These are phyloP conservation scores for Gonatopus flavifemur DNA, from an alignment of 1,140 invertebrate genomes.

Conservation along the genomic window DNA sequence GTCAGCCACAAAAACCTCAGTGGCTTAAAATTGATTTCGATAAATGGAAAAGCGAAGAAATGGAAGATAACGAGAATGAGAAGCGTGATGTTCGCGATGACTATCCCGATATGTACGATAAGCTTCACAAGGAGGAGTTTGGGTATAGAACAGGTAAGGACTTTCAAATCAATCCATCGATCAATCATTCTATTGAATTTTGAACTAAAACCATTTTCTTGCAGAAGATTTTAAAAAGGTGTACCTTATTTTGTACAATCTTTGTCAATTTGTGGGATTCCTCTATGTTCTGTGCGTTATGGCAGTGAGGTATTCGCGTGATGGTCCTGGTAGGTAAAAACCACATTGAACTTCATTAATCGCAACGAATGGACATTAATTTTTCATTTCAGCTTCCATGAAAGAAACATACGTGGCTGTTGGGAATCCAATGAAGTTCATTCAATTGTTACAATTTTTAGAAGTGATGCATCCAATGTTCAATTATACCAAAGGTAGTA, in stretches of 20 bases:
- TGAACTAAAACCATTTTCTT: conserved; percentile 54
- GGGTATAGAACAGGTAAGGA: conserved; percentile 73
- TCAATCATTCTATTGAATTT: too few species aligned
- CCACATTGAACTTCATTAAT: background rate
- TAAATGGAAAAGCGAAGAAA: conserved; percentile 60
- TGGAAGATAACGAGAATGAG: conserved; percentile 66
- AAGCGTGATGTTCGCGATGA: conserved; percentile 70
- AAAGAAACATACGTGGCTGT: conserved; percentile 74
- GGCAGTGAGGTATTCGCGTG: conserved; percentile 70
- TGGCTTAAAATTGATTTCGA: conserved; percentile 77
- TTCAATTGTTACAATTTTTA: conserved; percentile 80
- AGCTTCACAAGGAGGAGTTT: conserved; percentile 76
- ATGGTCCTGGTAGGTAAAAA: conserved; percentile 65
- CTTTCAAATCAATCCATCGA: conserved; percentile 4
- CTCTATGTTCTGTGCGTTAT: conserved; percentile 78
- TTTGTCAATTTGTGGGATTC: conserved; percentile 89
- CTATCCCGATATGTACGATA: conserved; percentile 76
- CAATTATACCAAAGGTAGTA: conserved; percentile 79
- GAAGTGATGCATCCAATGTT: conserved; percentile 90
- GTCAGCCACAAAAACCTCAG: conserved; percentile 76
- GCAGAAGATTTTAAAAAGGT: conserved; percentile 80
- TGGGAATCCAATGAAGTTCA: conserved; percentile 78
- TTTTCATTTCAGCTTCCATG: conserved; percentile 65
- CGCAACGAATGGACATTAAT: background rate
- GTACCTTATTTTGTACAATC: conserved; percentile 87